These are phyloP conservation scores for Callipepla squamata DNA, from an alignment of 2,113 vertebrate genomes.

Conservation along the genomic window DNA sequence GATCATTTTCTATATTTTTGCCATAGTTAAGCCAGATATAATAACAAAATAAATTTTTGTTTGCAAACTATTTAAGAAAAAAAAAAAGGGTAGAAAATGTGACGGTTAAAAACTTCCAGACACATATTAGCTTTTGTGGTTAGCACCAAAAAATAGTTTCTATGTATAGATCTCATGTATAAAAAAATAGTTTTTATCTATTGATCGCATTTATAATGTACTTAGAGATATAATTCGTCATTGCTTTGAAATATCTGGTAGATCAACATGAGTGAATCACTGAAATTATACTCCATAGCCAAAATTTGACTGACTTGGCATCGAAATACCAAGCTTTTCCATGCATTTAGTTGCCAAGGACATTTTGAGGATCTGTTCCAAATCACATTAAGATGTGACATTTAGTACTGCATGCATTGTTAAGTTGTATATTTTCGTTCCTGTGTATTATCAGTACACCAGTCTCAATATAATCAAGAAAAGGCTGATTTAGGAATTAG, in stretches of 20 bases:
- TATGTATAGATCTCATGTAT: not conserved
- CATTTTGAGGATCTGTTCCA: conserved; percentile 11
- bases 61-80: not conserved
- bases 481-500: not conserved
- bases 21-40: not conserved
- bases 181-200: not conserved
- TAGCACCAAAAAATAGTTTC: not conserved
- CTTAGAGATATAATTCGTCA: not conserved
- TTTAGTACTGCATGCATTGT: not conserved
- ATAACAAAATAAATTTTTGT: not conserved
- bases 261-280: not conserved
- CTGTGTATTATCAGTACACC: not conserved
- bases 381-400: not conserved
- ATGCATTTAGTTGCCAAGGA: not conserved
- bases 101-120: not conserved
- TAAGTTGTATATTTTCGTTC: conserved; percentile 10
- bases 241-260: not conserved
- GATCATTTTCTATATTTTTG: not conserved
- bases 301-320: conserved; percentile 10
- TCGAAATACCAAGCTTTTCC: not conserved
- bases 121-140: not conserved
- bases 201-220: not conserved
- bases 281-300: not conserved
- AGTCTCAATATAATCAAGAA: not conserved
- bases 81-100: not conserved